Evolutionary conservation across 2,113 vertebrate species (phyloP).

Genomic region (Elaphurus davidianus): DNA sequence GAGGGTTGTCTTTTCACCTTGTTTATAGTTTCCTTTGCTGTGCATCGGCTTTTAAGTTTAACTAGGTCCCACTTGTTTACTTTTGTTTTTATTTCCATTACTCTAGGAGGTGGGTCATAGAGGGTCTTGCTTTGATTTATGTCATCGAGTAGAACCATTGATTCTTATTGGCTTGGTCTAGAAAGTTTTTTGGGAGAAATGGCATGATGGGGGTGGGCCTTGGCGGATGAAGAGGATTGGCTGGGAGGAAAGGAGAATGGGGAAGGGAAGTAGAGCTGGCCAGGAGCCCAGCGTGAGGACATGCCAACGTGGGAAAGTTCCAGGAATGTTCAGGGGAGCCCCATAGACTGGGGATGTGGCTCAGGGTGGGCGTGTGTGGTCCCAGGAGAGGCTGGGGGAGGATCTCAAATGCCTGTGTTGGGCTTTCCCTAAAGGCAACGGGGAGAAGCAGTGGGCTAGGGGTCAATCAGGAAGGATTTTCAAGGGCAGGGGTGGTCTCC

Average conservation of each 20-base stretch:
- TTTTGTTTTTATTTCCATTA: background rate
- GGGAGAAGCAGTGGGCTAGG: background rate
- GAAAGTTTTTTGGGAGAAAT: background rate
- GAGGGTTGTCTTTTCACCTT: background rate
- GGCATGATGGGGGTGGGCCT: background rate
- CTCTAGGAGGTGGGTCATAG: background rate
- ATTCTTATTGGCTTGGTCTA: background rate
- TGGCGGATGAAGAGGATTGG: background rate
- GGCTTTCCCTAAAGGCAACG: background rate
- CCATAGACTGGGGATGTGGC: fast-evolving
- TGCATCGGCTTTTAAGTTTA: background rate
- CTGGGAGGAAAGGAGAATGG: background rate
- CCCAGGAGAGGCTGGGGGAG: background rate
- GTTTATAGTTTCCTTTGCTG: background rate
- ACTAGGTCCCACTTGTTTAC: background rate
- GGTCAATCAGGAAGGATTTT: background rate
- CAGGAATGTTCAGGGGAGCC: background rate
- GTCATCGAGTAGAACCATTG: background rate
- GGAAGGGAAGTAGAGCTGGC: background rate
- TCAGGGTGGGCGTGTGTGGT: fast-evolving
- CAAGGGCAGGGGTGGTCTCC: background rate
- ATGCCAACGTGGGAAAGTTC: fast-evolving
- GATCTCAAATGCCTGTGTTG: background rate
- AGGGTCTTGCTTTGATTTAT: background rate
- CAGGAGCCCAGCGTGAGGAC: background rate